phyloP scores from a whole-genome alignment of 2,797 vertebrate genomes.

The Capromys pilorides region DNA sequence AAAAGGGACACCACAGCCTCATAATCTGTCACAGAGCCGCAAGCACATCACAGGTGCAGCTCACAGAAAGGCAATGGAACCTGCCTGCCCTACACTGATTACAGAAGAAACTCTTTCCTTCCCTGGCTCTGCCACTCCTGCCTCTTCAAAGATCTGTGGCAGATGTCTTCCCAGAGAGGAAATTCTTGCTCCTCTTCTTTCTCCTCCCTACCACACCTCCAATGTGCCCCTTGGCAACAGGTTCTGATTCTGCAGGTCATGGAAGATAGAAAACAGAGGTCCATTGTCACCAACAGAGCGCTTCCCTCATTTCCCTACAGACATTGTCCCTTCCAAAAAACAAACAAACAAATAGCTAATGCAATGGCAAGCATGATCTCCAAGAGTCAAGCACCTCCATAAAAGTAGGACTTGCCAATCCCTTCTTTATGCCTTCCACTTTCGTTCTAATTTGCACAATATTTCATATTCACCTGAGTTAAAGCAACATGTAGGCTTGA shows the following conservation, averaged over 20 bases:
- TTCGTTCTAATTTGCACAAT: not conserved
- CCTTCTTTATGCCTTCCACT: not conserved
- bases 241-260: not conserved
- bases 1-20: not conserved
- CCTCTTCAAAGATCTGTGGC: slow-evolving; percentile 59
- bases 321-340: not conserved
- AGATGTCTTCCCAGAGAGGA: not conserved
- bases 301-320: not conserved
- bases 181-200: slow-evolving; percentile 37
- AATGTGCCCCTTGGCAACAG: slow-evolving; percentile 35
- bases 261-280: not conserved
- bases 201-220: slow-evolving; percentile 50
- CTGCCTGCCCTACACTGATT: not conserved
- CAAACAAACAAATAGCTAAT: not conserved
- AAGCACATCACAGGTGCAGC: not conserved
- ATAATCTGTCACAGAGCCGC: not conserved
- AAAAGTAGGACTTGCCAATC: not conserved
- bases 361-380: not conserved
- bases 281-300: fast-evolving
- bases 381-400: not conserved
- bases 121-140: not conserved
- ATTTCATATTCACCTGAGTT: not conserved
- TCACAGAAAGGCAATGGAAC: not conserved
- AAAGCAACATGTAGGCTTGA: not conserved
- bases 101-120: not conserved